phyloP scores from a whole-genome alignment of 2,888 invertebrate genomes.

The Philopedon plagiatum region DNA sequence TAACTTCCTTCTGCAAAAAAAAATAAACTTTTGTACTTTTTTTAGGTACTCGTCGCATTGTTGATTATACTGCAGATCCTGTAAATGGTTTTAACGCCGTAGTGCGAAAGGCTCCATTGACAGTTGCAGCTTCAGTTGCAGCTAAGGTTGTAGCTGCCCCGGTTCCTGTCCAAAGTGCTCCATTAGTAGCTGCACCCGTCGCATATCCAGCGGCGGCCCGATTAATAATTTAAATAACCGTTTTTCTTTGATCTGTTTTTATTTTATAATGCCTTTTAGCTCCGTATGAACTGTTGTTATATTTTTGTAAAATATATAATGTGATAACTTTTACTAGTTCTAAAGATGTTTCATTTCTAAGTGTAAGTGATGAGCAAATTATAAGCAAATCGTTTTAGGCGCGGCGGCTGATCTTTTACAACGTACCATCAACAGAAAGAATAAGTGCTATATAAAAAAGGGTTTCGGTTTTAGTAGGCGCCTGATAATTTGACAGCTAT shows the following conservation, averaged over 20 bases:
- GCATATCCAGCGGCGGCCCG: slow-evolving; percentile 55
- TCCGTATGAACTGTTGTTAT: not conserved
- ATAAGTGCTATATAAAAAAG: no score
- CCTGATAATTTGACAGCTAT: no score
- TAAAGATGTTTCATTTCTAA: no score
- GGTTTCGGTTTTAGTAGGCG: no score
- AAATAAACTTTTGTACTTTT: not conserved
- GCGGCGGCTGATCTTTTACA: no score
- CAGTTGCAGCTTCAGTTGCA: slow-evolving; percentile 65
- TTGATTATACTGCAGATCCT: slow-evolving; percentile 78
- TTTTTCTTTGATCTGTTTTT: not conserved
- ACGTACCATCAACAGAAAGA: no score
- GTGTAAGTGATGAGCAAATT: no score
- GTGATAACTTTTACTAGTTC: not conserved
- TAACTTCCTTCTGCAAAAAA: no score
- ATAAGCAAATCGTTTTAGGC: no score
- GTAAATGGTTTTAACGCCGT: slow-evolving; percentile 78
- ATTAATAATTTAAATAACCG: slow-evolving; percentile 16
- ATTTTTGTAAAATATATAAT: not conserved
- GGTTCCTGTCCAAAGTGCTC: slow-evolving; percentile 42
- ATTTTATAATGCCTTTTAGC: not conserved
- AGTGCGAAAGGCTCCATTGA: slow-evolving; percentile 75
- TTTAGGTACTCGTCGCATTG: slow-evolving; percentile 73
- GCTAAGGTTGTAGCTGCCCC: slow-evolving; percentile 53
- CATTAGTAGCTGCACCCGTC: slow-evolving; percentile 45